These are phyloP conservation scores for Empis livida DNA, from an alignment of 2,888 invertebrate species.

Conservation along the genomic window DNA sequence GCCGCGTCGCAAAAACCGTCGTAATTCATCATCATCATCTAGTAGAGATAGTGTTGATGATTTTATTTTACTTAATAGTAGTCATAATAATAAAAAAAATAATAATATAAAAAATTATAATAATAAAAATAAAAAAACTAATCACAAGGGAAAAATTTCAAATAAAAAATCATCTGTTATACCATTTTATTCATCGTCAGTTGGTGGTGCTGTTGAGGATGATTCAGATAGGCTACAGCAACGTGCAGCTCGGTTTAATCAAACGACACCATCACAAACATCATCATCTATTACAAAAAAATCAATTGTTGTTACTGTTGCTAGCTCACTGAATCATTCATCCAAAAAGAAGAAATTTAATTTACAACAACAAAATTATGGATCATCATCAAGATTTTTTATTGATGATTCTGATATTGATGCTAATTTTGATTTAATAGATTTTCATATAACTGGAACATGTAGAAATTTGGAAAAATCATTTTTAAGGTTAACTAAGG, in stretches of 20 bases:
- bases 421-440: conserved; percentile 67
- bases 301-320: conserved; percentile 23
- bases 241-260: conserved; percentile 73
- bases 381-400: conserved; percentile 18
- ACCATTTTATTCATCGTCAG: conserved; percentile 53
- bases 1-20: conserved; percentile 40
- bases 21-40: conserved; percentile 30
- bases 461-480: conserved; percentile 91
- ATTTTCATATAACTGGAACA: conserved; percentile 86
- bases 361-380: conserved; percentile 22
- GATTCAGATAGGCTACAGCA: conserved; percentile 71
- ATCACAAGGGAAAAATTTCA: not conserved
- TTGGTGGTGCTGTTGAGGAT: conserved; percentile 53
- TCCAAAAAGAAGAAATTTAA: conserved; percentile 7
- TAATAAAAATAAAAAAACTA: conserved; percentile 26
- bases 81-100: conserved; percentile 21
- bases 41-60: conserved; percentile 25
- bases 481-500: conserved; percentile 90
- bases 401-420: conserved; percentile 47
- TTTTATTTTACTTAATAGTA: conserved; percentile 25
- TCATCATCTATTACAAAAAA: conserved; percentile 17
- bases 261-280: conserved; percentile 7
- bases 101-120: conserved; percentile 33
- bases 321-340: conserved; percentile 18
- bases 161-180: conserved; percentile 5